Evolutionary conservation across 92 coral and sea anemone species (phyloP).

Genomic region (Desmophyllum pertusum): DNA sequence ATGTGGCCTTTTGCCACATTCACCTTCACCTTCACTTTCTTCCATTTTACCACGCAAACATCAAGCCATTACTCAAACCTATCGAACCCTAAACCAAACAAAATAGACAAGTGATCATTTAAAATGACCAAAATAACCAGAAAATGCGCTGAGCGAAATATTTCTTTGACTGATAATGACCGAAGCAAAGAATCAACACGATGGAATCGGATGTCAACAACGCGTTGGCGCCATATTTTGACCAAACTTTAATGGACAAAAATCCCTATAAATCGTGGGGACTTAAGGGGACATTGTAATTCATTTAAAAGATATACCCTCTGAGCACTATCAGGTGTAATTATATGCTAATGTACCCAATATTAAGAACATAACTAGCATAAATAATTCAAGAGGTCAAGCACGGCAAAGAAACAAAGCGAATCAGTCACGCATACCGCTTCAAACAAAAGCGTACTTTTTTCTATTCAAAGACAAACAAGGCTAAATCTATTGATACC

Average conservation of each 20-base stretch:
- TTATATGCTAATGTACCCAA: conserved; percentile 8
- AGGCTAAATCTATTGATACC: background rate
- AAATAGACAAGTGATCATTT: background rate
- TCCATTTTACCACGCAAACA: too few species aligned
- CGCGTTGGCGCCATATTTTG: conserved; percentile 3
- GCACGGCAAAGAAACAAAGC: background rate
- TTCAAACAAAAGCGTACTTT: background rate
- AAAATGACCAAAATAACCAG: background rate
- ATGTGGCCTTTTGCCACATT: too few species aligned
- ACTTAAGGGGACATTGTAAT: background rate
- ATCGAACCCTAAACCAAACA: too few species aligned
- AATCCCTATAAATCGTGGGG: conserved; percentile 3
- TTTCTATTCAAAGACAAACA: background rate
- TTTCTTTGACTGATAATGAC: too few species aligned
- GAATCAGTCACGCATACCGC: conserved; percentile 10
- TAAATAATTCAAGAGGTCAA: background rate
- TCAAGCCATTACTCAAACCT: too few species aligned
- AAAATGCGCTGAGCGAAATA: background rate
- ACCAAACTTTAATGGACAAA: background rate
- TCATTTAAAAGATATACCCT: background rate
- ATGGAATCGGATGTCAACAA: too few species aligned
- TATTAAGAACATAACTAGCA: background rate
- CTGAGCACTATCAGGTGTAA: background rate
- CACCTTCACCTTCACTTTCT: background rate
- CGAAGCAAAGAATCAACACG: too few species aligned